Percentiles rank a stretch among this genome's conserved stretches.
These are phyloP conservation scores for Chamaea fasciata DNA, from an alignment of 2,113 vertebrate species.

Conservation along the genomic window DNA sequence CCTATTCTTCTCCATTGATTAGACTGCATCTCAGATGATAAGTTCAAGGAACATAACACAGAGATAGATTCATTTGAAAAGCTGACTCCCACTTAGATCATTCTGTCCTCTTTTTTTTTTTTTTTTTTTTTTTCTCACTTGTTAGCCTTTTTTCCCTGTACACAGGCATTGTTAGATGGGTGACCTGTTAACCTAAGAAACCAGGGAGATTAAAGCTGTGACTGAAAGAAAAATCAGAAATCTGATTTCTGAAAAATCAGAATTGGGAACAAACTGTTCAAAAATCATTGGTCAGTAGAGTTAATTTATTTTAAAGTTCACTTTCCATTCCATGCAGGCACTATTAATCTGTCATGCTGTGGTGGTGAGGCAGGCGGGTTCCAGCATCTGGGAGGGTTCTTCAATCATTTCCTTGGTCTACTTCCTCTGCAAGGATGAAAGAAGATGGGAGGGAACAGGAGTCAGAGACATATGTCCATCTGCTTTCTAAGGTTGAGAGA, in stretches of 20 bases:
- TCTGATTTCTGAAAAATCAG: not conserved
- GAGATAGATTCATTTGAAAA: not conserved
- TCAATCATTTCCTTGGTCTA: not conserved
- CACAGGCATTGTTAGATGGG: not conserved
- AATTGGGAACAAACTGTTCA: not conserved
- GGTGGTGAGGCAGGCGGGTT: not conserved
- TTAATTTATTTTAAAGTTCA: conserved; percentile 14
- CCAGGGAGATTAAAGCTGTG: not conserved
- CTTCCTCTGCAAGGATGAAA: not conserved
- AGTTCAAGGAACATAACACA: not conserved
- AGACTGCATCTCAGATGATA: not conserved
- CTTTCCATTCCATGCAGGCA: not conserved
- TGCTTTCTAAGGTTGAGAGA: not conserved
- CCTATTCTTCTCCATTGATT: not conserved
- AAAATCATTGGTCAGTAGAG: not conserved
- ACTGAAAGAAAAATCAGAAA: not conserved
- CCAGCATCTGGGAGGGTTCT: not conserved
- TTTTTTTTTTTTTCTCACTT: not conserved
- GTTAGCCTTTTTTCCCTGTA: not conserved
- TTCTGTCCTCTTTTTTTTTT: not conserved
- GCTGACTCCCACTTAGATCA: not conserved
- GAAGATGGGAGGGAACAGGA: not conserved
- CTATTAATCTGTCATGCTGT: not conserved
- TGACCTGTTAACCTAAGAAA: not conserved
- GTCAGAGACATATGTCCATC: not conserved